A percentile compares a stretch with the other conserved stretches of the same genome.
Conservation (phyloP, 2,797 vertebrate genomes). For the Amniataba percoides region DNA sequence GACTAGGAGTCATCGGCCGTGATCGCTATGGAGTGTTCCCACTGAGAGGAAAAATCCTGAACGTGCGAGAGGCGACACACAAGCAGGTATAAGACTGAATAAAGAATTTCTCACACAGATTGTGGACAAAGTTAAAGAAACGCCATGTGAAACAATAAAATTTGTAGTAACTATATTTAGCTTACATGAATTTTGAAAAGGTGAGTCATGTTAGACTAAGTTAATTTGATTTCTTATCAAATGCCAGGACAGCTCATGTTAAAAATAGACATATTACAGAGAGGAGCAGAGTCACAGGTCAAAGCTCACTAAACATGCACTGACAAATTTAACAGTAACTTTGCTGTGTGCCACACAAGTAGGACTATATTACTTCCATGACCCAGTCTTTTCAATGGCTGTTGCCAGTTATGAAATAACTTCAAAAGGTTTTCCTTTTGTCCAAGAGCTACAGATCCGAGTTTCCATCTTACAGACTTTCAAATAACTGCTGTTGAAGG, state of each 20-base stretch:
- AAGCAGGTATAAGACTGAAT: constrained; percentile 89
- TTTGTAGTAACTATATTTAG: neutral
- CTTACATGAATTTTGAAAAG: neutral
- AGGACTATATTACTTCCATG: neutral
- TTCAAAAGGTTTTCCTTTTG: too few species aligned
- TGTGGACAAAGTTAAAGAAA: neutral
- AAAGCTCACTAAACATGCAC: neutral
- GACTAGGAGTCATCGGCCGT: constrained; percentile 95
- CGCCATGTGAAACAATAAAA: neutral
- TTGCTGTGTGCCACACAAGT: neutral
- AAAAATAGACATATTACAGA: neutral
- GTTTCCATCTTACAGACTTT: neutral
- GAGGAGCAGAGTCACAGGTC: neutral
- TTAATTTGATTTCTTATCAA: too few species aligned
- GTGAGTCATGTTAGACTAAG: neutral
- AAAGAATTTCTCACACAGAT: neutral
- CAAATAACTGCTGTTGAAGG: neutral
- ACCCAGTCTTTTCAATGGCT: neutral
- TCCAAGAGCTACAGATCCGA: neutral
- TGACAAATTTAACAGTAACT: neutral
- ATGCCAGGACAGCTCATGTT: neutral
- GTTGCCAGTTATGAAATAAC: too few species aligned
- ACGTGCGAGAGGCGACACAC: constrained; percentile 97
- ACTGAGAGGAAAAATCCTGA: constrained; percentile 96
- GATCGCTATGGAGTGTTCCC: constrained; percentile 97